A percentile compares a stretch with the other conserved stretches of the same genome.
Conservation (phyloP, 1,140 invertebrate genomes). For the Drosophila mauritiana region DNA sequence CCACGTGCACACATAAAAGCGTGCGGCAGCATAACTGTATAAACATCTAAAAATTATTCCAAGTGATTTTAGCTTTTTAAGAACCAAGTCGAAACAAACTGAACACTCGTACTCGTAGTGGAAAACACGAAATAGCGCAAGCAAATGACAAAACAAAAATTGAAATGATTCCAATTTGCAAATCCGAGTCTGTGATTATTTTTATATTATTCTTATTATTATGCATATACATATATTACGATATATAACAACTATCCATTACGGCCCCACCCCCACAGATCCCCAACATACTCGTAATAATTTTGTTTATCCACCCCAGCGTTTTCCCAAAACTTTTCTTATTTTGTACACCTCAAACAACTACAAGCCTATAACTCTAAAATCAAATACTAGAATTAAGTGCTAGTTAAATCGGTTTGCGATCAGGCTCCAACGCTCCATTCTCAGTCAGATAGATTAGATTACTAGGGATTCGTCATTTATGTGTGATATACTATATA, state of each 20-base stretch:
- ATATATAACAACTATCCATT: slow-evolving; percentile 29
- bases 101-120: slow-evolving; percentile 35
- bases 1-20: slow-evolving; percentile 32
- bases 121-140: slow-evolving; percentile 21
- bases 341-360: slow-evolving; percentile 30
- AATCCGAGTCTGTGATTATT: slow-evolving; percentile 76
- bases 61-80: slow-evolving; percentile 51
- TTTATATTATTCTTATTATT: slow-evolving; percentile 66
- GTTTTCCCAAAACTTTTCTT: slow-evolving; percentile 2
- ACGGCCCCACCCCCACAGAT: slow-evolving; percentile 4
- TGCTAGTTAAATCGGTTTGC: slow-evolving; percentile 5
- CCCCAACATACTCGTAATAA: slow-evolving; percentile 14
- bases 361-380: background rate
- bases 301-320: slow-evolving; percentile 33
- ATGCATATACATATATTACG: slow-evolving; percentile 46
- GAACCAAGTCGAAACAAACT: slow-evolving; percentile 28
- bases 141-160: slow-evolving; percentile 11
- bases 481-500: slow-evolving; percentile 30
- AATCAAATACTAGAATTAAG: slow-evolving; percentile 31
- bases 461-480: background rate
- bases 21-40: slow-evolving; percentile 37
- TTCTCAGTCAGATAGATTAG: background rate
- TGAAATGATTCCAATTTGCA: slow-evolving; percentile 43
- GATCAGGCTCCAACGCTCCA: background rate
- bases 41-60: slow-evolving; percentile 45